These are phyloP conservation scores for Ptilonorhynchus violaceus DNA, from an alignment of 2,113 vertebrate species.

Conservation along the genomic window DNA sequence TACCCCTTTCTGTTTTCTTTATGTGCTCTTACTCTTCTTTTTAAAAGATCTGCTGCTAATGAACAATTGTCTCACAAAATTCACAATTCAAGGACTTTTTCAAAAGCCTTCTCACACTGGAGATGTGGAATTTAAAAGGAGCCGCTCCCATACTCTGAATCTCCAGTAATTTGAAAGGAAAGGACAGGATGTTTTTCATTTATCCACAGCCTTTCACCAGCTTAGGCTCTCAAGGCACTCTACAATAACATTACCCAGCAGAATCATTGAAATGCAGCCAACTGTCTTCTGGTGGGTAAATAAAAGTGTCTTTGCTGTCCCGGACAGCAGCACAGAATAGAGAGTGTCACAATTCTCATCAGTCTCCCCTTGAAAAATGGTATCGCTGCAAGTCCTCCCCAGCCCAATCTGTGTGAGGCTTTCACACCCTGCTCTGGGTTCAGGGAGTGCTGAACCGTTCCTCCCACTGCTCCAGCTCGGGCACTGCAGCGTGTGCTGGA, in stretches of 20 bases:
- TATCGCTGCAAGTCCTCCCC: not conserved
- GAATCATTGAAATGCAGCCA: conserved; percentile 58
- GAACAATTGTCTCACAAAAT: not conserved
- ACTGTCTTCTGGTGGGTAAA: conserved; percentile 20
- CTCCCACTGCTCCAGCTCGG: not conserved
- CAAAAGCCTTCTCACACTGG: not conserved
- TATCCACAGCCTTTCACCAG: conserved; percentile 42
- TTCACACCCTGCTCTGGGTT: not conserved
- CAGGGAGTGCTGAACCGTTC: not conserved
- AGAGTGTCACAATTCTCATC: conserved; percentile 1
- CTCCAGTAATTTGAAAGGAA: conserved; percentile 23
- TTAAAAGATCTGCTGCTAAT: not conserved
- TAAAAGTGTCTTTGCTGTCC: not conserved
- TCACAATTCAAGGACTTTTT: not conserved
- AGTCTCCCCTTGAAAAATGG: not conserved
- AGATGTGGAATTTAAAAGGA: not conserved
- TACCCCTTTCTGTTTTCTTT: not conserved
- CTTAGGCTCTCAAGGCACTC: conserved; percentile 27
- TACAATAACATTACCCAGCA: conserved; percentile 35
- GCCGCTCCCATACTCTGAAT: not conserved
- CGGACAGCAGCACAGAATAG: not conserved
- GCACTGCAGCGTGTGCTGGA: not conserved
- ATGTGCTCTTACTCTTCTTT: not conserved
- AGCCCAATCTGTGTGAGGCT: not conserved
- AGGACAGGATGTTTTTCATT: conserved; percentile 50